Percentiles rank a stretch among this genome's conserved stretches.
Conservation (phyloP, 2,888 invertebrate species). For the Lymantria dispar region DNA sequence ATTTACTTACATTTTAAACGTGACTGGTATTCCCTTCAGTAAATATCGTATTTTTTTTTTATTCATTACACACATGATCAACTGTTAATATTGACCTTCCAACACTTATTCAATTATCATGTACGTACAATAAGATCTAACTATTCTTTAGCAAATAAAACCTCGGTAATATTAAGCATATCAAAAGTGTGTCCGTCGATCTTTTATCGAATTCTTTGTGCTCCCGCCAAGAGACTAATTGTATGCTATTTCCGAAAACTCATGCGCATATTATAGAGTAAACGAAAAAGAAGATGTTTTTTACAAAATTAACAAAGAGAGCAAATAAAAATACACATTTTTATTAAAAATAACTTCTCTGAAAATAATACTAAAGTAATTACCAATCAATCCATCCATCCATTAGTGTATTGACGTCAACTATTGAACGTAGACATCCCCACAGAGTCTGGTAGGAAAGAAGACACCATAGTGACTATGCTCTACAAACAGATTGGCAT, state of each 20-base stretch:
- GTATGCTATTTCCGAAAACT: constrained; percentile 9
- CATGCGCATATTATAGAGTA: constrained; percentile 2
- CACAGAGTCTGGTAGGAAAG: too few relatives aligned
- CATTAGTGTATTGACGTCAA: too few relatives aligned
- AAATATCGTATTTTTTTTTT: background rate
- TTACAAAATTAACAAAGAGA: constrained; percentile 1
- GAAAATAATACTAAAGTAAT: too few relatives aligned
- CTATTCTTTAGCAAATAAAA: background rate
- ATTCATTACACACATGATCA: background rate
- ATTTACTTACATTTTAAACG: constrained; percentile 4
- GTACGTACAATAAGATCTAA: background rate
- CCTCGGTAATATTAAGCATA: background rate
- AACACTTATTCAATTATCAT: background rate
- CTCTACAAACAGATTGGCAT: too few relatives aligned
- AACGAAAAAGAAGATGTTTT: background rate
- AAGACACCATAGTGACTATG: too few relatives aligned
- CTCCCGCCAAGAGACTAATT: constrained; percentile 9
- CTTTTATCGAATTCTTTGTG: constrained; percentile 10
- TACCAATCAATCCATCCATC: too few relatives aligned
- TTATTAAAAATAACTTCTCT: too few relatives aligned
- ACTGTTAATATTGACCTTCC: constrained; percentile 1
- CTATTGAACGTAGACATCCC: too few relatives aligned
- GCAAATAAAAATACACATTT: background rate
- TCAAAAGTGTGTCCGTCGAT: constrained; percentile 5
- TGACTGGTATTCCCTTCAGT: constrained; percentile 1